Conservation (phyloP, 2,797 vertebrate genomes). For the Garrulus glandarius region DNA sequence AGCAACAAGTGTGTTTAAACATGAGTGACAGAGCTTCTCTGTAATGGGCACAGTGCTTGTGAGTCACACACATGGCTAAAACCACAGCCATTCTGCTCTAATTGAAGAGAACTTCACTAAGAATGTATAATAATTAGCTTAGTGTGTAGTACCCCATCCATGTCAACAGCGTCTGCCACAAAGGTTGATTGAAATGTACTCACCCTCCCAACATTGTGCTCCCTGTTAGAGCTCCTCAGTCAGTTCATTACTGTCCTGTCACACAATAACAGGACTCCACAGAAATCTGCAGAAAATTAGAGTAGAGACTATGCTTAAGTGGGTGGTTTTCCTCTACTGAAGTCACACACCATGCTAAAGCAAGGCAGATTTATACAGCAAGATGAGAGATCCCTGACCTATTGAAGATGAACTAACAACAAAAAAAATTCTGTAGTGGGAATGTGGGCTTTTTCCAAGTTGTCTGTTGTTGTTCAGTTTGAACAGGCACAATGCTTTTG, state of each 20-base stretch:
- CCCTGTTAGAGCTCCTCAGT: background rate
- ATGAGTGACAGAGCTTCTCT: background rate
- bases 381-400: background rate
- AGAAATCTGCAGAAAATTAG: constrained; percentile 53
- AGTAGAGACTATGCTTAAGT: background rate
- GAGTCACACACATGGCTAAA: constrained; percentile 22
- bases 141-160: background rate
- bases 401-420: background rate
- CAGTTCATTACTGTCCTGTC: background rate
- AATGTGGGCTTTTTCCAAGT: background rate
- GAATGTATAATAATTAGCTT: constrained; percentile 64
- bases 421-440: background rate
- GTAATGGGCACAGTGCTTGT: background rate
- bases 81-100: constrained; percentile 50
- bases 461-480: constrained; percentile 42
- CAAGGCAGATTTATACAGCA: background rate
- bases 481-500: background rate
- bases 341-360: constrained; percentile 1
- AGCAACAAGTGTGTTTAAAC: background rate
- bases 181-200: constrained; percentile 32
- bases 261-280: background rate
- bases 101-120: constrained; percentile 59
- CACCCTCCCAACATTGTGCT: background rate
- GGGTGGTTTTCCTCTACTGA: background rate
- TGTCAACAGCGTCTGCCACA: constrained; percentile 27